phyloP scores from a whole-genome alignment of 2,888 invertebrate species.

The Cloeon dipterum region DNA sequence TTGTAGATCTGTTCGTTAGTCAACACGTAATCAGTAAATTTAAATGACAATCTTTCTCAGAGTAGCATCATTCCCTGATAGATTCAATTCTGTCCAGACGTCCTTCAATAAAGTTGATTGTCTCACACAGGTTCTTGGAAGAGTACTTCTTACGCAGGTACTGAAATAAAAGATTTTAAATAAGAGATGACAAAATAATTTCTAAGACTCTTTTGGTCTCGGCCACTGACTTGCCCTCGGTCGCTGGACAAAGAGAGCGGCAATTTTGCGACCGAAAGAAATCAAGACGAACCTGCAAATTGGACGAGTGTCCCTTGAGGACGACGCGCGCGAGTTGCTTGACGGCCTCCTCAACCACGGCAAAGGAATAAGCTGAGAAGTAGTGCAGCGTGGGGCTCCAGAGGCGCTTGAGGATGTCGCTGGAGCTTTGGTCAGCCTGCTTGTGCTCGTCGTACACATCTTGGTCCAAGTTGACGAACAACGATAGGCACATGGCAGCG shows the following conservation, averaged over 20 bases:
- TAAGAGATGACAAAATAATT: too few species aligned
- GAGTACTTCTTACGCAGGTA: constrained; percentile 45
- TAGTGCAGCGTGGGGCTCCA: constrained; percentile 55
- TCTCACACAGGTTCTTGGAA: constrained; percentile 6
- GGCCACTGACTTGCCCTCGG: neutral
- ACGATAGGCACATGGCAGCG: constrained; percentile 52
- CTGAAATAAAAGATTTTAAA: constrained; percentile 7
- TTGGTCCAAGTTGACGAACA: too few species aligned
- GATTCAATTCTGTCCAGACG: neutral
- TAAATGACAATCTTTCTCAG: too few species aligned
- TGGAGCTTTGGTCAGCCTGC: too few species aligned
- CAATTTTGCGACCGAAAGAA: too few species aligned
- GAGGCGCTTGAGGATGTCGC: constrained; percentile 13
- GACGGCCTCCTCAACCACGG: constrained; percentile 43
- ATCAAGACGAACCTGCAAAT: constrained; percentile 30
- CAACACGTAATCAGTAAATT: too few species aligned
- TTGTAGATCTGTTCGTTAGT: too few species aligned
- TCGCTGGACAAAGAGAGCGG: neutral
- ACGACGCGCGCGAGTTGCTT: constrained; percentile 44
- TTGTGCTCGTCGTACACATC: too few species aligned
- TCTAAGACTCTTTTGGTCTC: too few species aligned
- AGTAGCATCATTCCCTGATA: neutral
- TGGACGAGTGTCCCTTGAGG: constrained; percentile 39
- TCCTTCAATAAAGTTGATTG: neutral
- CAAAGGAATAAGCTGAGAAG: constrained; percentile 51